phyloP scores from a whole-genome alignment of 2,888 invertebrate genomes.

The Apomyelois bistriatella region DNA sequence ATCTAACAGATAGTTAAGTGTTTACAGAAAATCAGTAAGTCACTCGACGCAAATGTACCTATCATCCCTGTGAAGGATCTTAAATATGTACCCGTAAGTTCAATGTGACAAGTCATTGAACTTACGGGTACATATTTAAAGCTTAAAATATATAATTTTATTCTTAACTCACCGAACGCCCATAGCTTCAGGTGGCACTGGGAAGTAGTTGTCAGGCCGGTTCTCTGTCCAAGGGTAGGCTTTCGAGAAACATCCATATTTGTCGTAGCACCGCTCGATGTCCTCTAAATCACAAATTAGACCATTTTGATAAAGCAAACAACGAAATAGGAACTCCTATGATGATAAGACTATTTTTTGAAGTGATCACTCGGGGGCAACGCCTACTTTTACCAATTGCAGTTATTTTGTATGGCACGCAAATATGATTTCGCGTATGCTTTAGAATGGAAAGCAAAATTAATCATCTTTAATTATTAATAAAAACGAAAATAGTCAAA shows the following conservation, averaged over 20 bases:
- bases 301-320: constrained; percentile 5
- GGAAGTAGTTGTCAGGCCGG: constrained; percentile 89
- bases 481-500: too few species aligned
- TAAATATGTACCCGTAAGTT: too few species aligned
- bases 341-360: neutral
- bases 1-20: too few species aligned
- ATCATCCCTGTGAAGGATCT: too few species aligned
- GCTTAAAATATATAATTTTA: too few species aligned
- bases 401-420: neutral
- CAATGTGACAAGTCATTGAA: too few species aligned
- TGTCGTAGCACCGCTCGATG: constrained; percentile 85
- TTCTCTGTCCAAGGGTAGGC: constrained; percentile 89
- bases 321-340: neutral
- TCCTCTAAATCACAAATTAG: constrained; percentile 44
- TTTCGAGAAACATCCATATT: constrained; percentile 90
- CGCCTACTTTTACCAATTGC: neutral
- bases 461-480: too few species aligned
- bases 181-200: constrained; percentile 83
- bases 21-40: too few species aligned
- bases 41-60: too few species aligned
- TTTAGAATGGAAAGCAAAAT: too few species aligned
- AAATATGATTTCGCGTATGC: neutral
- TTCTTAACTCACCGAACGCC: constrained; percentile 65
- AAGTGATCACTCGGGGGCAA: neutral
- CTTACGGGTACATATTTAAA: too few species aligned